Base-by-base conservation (phyloP, 1,140 invertebrate genomes). In the Drosophila mauritiana region DNA sequence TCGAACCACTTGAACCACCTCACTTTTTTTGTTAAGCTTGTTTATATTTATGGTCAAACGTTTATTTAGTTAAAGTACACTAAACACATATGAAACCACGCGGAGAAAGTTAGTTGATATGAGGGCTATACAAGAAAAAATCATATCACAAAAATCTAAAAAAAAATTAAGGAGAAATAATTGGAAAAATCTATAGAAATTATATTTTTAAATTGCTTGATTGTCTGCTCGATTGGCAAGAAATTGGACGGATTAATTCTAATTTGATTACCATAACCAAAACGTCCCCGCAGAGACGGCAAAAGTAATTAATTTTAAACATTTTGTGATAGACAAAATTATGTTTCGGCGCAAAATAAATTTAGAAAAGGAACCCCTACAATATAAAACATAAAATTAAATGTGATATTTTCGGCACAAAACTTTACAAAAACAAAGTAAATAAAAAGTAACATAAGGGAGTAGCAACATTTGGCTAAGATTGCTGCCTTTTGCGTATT, bases 261-360 rank as follows among this genome's bases (percentile, higher is more conserved):
- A 69, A 59, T 62, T 61, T 61, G 65, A 55, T 62, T 53, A 62
- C 34, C 34, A 59, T 73, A 80, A 79, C 55, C 58, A 61, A 43
- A 70, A 82, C 68, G 56, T 63, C 61, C 74, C 34, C 65, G 68
- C 68, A 72, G 68, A 72, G 68, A 72, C 68, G 68, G 68, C 68
- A 72, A 70, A 70, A 72, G 68, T 77, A 81, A 77, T 80, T 85
- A 76, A 90, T 90, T 91, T 91, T 91, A 77, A 90, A 91, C 90
- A 91, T 91, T 91, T 91, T 91, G 90, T 91, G 90, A 91, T 91
- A 84, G 25, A 57, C 90, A 90, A 91, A 91, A 91, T 91, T 91
- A 54, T 78, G 67, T 72, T 89, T 88, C 79, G 84, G 76, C 85
- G 75, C 84, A 67, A 67, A 59, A 59, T 37, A 13, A 69, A 68